These are phyloP conservation scores for Chironomus tepperi DNA, from an alignment of 1,140 invertebrate species.

Conservation along the genomic window DNA sequence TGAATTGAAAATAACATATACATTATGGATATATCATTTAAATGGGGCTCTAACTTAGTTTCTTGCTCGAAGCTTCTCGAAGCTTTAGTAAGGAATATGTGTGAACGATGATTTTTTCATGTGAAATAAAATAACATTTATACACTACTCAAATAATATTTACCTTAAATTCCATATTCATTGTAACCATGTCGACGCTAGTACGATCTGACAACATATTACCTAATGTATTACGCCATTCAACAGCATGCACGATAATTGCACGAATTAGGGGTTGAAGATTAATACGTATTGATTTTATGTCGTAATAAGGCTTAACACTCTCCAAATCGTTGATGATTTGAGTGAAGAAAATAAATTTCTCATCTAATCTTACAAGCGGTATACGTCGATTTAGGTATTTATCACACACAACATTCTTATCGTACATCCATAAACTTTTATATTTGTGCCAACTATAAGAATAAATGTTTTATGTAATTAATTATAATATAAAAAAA, in stretches of 20 bases:
- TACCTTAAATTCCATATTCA: constrained; percentile 51
- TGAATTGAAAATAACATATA: no score
- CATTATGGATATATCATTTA: no score
- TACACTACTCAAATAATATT: constrained; percentile 26
- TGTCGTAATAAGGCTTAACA: constrained; percentile 48
- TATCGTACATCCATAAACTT: constrained; percentile 74
- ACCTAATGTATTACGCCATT: constrained; percentile 63
- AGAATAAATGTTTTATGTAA: constrained; percentile 17
- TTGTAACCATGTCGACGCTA: constrained; percentile 50
- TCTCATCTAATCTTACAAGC: constrained; percentile 69
- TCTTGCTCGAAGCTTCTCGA: no score
- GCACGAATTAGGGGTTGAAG: constrained; percentile 51
- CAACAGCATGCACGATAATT: constrained; percentile 53
- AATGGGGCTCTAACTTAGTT: no score
- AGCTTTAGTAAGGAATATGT: no score
- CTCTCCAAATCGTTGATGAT: constrained; percentile 61
- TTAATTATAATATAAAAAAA: background rate
- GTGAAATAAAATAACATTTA: no score
- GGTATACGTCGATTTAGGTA: constrained; percentile 63
- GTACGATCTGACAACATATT: constrained; percentile 49
- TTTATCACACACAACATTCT: constrained; percentile 60
- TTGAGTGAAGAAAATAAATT: constrained; percentile 70
- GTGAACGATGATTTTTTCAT: no score
- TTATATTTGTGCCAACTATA: constrained; percentile 67
- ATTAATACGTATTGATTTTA: constrained; percentile 59